Evolutionary conservation across 1,140 invertebrate species (phyloP), one percentile per base, ranked within the genome.

Genomic region (Portunus trituberculatus): DNA sequence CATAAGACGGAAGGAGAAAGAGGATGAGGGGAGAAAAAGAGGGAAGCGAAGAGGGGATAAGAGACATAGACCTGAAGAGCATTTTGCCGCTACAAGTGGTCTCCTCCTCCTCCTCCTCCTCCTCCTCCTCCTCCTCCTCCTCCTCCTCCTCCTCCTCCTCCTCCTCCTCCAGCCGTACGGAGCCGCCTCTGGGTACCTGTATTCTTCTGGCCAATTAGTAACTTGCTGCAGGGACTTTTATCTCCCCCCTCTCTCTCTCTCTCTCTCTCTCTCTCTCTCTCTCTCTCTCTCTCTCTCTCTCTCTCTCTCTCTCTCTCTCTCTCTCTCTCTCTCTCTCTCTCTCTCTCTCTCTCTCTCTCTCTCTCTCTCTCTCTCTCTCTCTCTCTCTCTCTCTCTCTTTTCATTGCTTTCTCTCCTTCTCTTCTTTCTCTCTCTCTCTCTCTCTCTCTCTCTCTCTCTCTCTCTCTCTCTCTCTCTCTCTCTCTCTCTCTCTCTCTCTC

Each of bases 141-240:
- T 87, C 39, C 84, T 14, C 28, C 28, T 87, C 84, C 20, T 46
- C 86, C 86, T 32, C 31, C 86, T 46, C 86, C 25, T n/a, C 31
- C 86, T 46, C 86, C 45, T n/a, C 45, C 31, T 32, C 31, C 86
- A 0, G 25, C 86, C 86, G 45, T 46, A 32, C 31, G 32, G 45
- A 39, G 25, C 28, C 86, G 86, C 86, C 86, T 46, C 29, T 45
- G 29, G 86, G 31, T 28, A 45, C 32, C 86, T 76, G 86, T 88
- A 88, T 88, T 88, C 86, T 88, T 88, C 32, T 88, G 86, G 86
- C 86, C 86, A 88, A 67, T 91, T 91, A 91, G 48, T 76, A 52
- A 76, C 59, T 39, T 82, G 91, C 14, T 25, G 25, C 0, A 92
- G 91, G 14, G 16, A 93, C 67, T 31, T 52, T 39, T 46, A 20